phyloP scores from a whole-genome alignment of 2,888 invertebrate genomes.

The Andrena flavipes region DNA sequence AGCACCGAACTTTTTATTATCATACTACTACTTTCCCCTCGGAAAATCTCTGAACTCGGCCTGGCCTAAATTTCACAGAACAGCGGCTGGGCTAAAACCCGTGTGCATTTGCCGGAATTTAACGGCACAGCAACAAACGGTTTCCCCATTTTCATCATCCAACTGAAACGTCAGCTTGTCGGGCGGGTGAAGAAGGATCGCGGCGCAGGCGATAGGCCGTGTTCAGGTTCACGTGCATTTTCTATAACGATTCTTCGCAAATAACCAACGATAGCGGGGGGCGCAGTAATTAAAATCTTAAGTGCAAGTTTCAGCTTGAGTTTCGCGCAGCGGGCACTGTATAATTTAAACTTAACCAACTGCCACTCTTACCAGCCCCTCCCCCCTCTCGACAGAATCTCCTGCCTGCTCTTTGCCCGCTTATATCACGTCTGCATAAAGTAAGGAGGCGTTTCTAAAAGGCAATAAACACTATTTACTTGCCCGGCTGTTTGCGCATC shows the following conservation, averaged over 20 bases:
- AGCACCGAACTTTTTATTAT: background rate
- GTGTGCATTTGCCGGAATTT: background rate
- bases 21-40: background rate
- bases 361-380: slow-evolving; percentile 38
- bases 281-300: slow-evolving; percentile 53
- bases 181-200: background rate
- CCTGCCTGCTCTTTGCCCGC: background rate
- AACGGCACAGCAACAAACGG: background rate
- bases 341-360: slow-evolving; percentile 61
- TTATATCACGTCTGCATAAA: slow-evolving; percentile 28
- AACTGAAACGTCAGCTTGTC: background rate
- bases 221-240: slow-evolving; percentile 10
- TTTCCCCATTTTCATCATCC: background rate
- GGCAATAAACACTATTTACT: slow-evolving; percentile 55
- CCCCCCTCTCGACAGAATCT: background rate
- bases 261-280: background rate
- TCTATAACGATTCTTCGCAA: slow-evolving; percentile 24
- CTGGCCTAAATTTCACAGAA: background rate
- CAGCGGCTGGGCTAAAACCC: background rate
- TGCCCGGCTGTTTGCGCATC: slow-evolving; percentile 44
- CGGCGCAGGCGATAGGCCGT: background rate
- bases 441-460: slow-evolving; percentile 44
- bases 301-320: slow-evolving; percentile 30
- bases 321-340: slow-evolving; percentile 25
- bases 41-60: background rate